Percentiles rank a stretch among this genome's conserved stretches.
Evolutionary conservation across 2,797 vertebrate species (phyloP).

Genomic region (Dicrostonyx torquatus): DNA sequence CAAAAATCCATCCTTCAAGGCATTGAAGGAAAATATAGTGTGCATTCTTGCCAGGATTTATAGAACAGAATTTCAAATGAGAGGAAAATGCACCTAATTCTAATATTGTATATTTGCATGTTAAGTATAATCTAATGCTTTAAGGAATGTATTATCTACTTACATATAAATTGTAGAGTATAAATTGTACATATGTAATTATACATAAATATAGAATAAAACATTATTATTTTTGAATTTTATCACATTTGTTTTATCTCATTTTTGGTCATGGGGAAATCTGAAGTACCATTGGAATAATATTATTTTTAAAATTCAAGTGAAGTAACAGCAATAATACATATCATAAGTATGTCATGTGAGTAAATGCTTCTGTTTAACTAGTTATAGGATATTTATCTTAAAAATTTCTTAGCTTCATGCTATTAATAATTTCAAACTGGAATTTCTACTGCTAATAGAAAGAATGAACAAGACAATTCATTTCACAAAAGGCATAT

Average conservation of each 20-base stretch:
- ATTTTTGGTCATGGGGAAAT: neutral
- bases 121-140: neutral
- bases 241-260: neutral
- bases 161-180: neutral
- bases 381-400: neutral
- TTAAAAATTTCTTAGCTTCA: neutral
- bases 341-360: neutral
- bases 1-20: neutral
- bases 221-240: neutral
- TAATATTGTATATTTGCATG: neutral
- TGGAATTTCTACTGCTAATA: conserved; percentile 6
- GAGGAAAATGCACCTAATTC: neutral
- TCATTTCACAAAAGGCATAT: conserved; percentile 17
- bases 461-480: neutral
- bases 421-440: neutral
- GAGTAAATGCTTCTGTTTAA: neutral
- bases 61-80: conserved; percentile 26
- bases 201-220: neutral
- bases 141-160: neutral
- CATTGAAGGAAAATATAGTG: conserved; percentile 30
- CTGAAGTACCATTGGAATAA: neutral
- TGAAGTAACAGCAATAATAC: neutral
- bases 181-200: neutral
- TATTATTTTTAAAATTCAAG: neutral
- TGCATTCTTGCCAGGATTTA: neutral